These are phyloP conservation scores for Sinodicranocentrus sp. DNA, from an alignment of 2,888 invertebrate genomes.

Conservation along the genomic window DNA sequence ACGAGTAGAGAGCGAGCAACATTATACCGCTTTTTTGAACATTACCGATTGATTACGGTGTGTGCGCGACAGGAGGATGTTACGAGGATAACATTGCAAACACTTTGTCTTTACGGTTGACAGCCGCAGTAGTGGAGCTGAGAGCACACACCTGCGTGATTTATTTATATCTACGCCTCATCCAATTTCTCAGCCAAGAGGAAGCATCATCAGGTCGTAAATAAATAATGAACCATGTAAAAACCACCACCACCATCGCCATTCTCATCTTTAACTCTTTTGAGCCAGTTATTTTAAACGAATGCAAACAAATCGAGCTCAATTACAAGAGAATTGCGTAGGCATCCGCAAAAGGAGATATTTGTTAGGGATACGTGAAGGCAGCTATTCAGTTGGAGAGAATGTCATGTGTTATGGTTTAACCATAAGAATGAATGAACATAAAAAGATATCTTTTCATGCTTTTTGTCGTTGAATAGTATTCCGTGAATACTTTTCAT, in stretches of 20 bases:
- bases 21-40: conserved; percentile 4
- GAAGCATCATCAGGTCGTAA: conserved; percentile 18
- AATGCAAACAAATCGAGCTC: conserved; percentile 1
- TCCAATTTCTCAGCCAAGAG: conserved; percentile 4
- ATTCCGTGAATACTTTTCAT: too few relatives aligned
- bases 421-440: too few relatives aligned
- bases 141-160: conserved; percentile 44
- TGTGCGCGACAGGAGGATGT: too few relatives aligned
- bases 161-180: conserved; percentile 40
- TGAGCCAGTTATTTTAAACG: not conserved
- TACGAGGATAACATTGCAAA: not conserved
- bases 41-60: conserved; percentile 26
- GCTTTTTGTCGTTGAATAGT: too few relatives aligned
- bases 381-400: too few relatives aligned
- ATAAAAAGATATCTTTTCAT: too few relatives aligned
- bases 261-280: conserved; percentile 3
- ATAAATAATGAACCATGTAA: conserved; percentile 64
- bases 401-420: too few relatives aligned
- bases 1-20: not conserved
- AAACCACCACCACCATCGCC: conserved; percentile 42
- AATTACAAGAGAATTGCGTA: not conserved
- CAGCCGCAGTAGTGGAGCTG: conserved; percentile 38
- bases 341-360: too few relatives aligned
- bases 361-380: too few relatives aligned
- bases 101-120: conserved; percentile 20